Evolutionary conservation across 30 jellyfish, hydroid and myxozoan species (phyloP).

Genomic region (Cassiopea xamachana): DNA sequence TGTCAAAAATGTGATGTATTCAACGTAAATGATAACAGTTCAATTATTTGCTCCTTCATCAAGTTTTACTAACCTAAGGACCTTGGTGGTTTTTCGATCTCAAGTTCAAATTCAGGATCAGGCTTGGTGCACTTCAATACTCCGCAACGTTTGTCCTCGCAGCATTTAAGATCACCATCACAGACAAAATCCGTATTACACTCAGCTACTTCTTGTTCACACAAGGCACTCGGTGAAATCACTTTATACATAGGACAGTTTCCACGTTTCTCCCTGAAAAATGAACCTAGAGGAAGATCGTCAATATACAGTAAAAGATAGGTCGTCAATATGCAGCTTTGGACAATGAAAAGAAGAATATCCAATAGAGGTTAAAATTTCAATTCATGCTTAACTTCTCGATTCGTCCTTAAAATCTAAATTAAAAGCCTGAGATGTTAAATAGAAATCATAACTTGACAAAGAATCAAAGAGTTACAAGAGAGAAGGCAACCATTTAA

Average conservation of each 20-base stretch:
- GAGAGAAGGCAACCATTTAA: too few relatives aligned
- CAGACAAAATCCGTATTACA: conserved; percentile 54
- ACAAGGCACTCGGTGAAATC: conserved; percentile 33
- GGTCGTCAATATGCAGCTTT: neutral
- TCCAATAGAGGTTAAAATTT: too few relatives aligned
- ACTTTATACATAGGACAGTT: conserved; percentile 52
- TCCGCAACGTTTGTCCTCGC: conserved; percentile 78
- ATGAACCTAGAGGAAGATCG: neutral
- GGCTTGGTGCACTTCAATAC: conserved; percentile 55
- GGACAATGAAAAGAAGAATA: too few relatives aligned
- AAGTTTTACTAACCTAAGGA: neutral
- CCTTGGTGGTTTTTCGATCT: neutral
- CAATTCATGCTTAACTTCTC: too few relatives aligned
- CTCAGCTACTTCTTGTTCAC: conserved; percentile 45
- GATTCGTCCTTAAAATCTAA: too few relatives aligned
- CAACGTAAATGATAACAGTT: too few relatives aligned
- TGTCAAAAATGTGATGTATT: too few relatives aligned
- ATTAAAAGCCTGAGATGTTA: too few relatives aligned
- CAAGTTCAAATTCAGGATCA: neutral
- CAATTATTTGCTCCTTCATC: too few relatives aligned
- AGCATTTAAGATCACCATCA: conserved; percentile 56
- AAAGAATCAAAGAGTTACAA: too few relatives aligned
- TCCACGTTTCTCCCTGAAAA: conserved; percentile 28
- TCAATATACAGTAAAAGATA: neutral
- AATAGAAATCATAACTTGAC: too few relatives aligned